Evolutionary conservation across 2,797 vertebrate genomes (phyloP).

Genomic region (Varecia variegata): DNA sequence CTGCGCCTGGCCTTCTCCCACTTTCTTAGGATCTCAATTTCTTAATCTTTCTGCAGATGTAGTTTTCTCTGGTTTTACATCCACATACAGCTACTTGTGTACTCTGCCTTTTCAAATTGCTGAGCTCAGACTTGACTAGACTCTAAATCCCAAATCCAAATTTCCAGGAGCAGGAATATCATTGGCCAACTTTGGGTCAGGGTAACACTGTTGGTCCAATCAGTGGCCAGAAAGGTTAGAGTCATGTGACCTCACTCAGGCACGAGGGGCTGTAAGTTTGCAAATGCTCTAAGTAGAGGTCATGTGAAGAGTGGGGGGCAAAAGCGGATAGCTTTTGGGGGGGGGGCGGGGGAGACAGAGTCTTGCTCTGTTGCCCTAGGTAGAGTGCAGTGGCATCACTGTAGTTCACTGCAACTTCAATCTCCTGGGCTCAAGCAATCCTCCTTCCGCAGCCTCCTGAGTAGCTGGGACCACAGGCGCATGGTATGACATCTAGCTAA

Average conservation of each 20-base stretch:
- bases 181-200: not conserved
- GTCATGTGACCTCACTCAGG: not conserved
- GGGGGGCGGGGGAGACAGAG: too few species aligned
- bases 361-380: too few species aligned
- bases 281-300: not conserved
- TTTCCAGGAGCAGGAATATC: not conserved
- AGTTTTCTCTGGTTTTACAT: slow-evolving; percentile 18
- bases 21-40: not conserved
- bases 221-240: not conserved
- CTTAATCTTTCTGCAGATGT: not conserved
- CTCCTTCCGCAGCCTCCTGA: too few species aligned
- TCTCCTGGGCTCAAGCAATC: too few species aligned
- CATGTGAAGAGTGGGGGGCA: not conserved
- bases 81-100: not conserved
- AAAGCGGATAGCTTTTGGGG: not conserved
- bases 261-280: not conserved
- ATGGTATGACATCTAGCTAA: too few species aligned
- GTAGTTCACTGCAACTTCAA: too few species aligned
- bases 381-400: too few species aligned
- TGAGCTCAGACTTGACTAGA: not conserved
- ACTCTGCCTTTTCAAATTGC: not conserved
- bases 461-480: too few species aligned
- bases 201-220: not conserved
- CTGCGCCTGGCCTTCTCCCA: too few species aligned
- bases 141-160: not conserved